A percentile compares a stretch with the other conserved stretches of the same genome.
These are phyloP conservation scores for Alloplasta piceator DNA, from an alignment of 2,888 invertebrate genomes.

Conservation along the genomic window DNA sequence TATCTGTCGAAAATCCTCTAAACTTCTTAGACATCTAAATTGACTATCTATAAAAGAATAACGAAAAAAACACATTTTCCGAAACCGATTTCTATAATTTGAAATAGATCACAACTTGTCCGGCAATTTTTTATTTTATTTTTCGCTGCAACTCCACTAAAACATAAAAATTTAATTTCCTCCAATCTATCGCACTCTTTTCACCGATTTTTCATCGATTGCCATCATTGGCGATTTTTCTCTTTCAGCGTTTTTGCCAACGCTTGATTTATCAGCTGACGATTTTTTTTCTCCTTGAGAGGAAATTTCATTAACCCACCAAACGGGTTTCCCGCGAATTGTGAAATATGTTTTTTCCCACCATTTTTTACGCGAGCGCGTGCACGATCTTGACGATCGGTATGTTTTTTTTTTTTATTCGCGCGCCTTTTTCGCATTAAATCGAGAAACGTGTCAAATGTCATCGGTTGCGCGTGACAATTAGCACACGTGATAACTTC, in stretches of 20 bases:
- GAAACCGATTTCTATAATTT: too few species aligned
- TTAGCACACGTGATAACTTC: too few species aligned
- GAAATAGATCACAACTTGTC: too few species aligned
- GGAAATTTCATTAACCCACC: constrained; percentile 47
- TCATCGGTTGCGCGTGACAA: neutral
- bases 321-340: constrained; percentile 50
- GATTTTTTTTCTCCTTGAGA: constrained; percentile 24
- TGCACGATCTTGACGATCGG: constrained; percentile 24
- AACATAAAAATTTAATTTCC: too few species aligned
- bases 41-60: too few species aligned
- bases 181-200: too few species aligned
- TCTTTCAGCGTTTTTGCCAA: constrained; percentile 11
- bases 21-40: too few species aligned
- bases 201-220: constrained; percentile 1
- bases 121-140: too few species aligned
- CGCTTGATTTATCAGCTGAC: constrained; percentile 18
- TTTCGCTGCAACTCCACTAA: too few species aligned
- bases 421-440: constrained; percentile 15
- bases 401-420: constrained; percentile 7
- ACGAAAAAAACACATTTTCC: too few species aligned
- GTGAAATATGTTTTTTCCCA: constrained; percentile 42
- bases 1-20: too few species aligned
- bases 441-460: constrained; percentile 29
- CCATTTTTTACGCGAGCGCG: neutral
- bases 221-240: neutral